These are phyloP conservation scores for Schizaphis graminum DNA, from an alignment of 2,888 invertebrate species.

Conservation along the genomic window DNA sequence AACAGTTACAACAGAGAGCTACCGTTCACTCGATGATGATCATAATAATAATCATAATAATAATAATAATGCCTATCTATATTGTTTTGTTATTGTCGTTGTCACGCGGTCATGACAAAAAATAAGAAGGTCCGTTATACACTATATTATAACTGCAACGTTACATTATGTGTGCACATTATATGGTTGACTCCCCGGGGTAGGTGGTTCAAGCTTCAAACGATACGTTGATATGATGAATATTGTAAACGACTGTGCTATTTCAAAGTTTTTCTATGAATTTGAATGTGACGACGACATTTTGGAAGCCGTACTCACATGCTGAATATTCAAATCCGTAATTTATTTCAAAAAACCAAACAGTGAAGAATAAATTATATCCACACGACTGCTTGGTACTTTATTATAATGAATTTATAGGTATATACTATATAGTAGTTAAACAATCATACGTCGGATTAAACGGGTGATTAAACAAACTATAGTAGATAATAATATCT, in stretches of 20 bases:
- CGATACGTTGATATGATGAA: neutral
- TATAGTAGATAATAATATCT: neutral
- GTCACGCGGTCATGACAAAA: neutral
- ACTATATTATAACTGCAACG: neutral
- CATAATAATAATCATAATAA: neutral
- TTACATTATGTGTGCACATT: neutral
- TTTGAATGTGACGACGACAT: neutral
- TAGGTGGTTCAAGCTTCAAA: neutral
- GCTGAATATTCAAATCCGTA: neutral
- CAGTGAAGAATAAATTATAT: neutral
- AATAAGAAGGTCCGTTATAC: neutral
- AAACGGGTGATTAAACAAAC: neutral
- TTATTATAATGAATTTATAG: neutral
- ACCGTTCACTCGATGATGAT: neutral
- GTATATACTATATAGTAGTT: neutral
- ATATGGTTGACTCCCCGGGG: neutral
- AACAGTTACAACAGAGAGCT: slow-evolving; percentile 37
- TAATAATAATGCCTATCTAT: neutral
- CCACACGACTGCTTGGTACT: neutral
- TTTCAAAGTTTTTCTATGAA: neutral
- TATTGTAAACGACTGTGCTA: neutral
- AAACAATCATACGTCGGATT: neutral
- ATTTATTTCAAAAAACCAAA: neutral
- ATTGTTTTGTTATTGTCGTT: neutral
- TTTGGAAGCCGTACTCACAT: neutral